Percentiles rank a stretch among this genome's conserved stretches.
phyloP scores from a whole-genome alignment of 2,888 invertebrate species.

The Dorcus hopei region DNA sequence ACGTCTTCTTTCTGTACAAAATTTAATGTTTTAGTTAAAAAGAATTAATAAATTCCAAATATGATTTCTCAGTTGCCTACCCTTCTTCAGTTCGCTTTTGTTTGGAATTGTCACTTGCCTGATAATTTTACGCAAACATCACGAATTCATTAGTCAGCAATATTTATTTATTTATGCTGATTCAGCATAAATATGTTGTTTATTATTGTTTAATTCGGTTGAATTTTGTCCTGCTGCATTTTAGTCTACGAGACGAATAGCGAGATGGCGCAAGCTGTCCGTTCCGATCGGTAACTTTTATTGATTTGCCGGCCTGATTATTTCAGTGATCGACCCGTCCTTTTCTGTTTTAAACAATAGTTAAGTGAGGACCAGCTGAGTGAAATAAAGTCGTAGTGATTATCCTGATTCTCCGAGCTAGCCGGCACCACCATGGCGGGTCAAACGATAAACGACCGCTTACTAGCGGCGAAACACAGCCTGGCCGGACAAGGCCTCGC shows the following conservation, averaged over 20 bases:
- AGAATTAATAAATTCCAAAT: no score
- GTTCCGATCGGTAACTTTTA: conserved; percentile 29
- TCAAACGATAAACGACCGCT: conserved; percentile 97
- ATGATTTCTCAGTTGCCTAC: no score
- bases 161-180: no score
- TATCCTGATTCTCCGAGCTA: not conserved
- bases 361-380: conserved; percentile 23
- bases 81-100: no score
- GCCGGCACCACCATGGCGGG: conserved; percentile 69
- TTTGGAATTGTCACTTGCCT: no score
- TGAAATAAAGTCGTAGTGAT: conserved; percentile 9
- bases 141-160: no score
- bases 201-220: no score
- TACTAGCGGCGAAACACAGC: conserved; percentile 97
- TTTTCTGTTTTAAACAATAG: conserved; percentile 29
- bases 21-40: no score
- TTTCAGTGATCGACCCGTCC: conserved; percentile 38
- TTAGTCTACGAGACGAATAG: not conserved
- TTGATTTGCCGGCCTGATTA: conserved; percentile 42
- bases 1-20: no score
- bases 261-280: conserved; percentile 15
- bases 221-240: no score
- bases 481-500: conserved; percentile 99
- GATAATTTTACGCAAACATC: no score
- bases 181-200: no score